Conservation (phyloP, 2,797 vertebrate species). For the Champsocephalus gunnari region DNA sequence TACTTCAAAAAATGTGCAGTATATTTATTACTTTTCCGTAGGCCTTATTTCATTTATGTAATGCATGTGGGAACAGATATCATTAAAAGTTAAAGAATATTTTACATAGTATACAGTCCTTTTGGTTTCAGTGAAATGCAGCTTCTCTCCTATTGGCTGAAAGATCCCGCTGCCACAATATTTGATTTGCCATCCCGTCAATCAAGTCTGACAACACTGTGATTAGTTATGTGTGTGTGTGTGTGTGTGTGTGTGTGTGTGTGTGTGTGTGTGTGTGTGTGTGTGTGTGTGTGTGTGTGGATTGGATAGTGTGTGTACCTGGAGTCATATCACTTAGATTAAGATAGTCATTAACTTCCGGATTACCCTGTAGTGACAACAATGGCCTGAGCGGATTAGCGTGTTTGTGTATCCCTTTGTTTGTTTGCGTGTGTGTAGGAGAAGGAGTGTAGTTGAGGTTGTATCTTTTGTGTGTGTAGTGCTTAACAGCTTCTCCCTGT, state of each 20-base stretch:
- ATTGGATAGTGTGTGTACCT: conserved; percentile 51
- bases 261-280: too few relatives aligned
- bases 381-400: conserved; percentile 58
- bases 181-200: conserved; percentile 4
- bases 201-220: conserved; percentile 8
- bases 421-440: conserved; percentile 13
- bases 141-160: not conserved
- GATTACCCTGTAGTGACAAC: conserved; percentile 62
- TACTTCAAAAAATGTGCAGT: too few relatives aligned
- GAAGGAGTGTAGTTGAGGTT: not conserved
- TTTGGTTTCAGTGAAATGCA: not conserved
- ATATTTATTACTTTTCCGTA: too few relatives aligned
- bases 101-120: not conserved
- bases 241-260: too few relatives aligned
- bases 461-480: not conserved
- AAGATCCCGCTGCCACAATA: not conserved
- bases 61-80: not conserved
- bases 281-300: not conserved
- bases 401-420: conserved; percentile 32
- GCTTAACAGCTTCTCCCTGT: not conserved
- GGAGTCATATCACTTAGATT: conserved; percentile 63
- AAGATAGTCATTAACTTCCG: conserved; percentile 58
- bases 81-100: not conserved
- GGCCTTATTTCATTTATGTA: not conserved
- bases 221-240: conserved; percentile 10